A percentile compares a stretch with the other conserved stretches of the same genome.
Evolutionary conservation across 1,140 invertebrate species (phyloP).

Genomic region (Drosophila equinoxialis): DNA sequence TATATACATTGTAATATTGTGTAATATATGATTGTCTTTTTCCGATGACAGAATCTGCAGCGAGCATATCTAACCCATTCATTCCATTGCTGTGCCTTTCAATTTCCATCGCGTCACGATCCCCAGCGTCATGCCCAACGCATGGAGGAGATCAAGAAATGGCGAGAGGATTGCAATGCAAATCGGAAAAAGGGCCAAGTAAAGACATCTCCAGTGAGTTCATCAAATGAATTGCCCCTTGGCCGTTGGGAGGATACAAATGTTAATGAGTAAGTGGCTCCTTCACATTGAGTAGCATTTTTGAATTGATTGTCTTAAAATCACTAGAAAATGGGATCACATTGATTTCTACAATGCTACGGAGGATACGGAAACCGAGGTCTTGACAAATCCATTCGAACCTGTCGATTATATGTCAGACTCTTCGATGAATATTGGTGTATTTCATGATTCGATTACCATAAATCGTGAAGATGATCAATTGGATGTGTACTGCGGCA

Average conservation of each 20-base stretch:
- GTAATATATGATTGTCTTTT: too few species aligned
- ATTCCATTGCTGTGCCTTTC: slow-evolving; percentile 95
- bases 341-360: slow-evolving; percentile 25
- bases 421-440: slow-evolving; percentile 62
- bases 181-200: slow-evolving; percentile 7
- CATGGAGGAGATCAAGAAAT: slow-evolving; percentile 84
- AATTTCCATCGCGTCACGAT: slow-evolving; percentile 90
- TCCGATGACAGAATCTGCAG: slow-evolving; percentile 83
- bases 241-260: background rate
- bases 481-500: slow-evolving; percentile 74
- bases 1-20: background rate
- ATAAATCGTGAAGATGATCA: slow-evolving; percentile 71
- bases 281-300: background rate
- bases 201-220: slow-evolving; percentile 1
- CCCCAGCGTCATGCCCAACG: slow-evolving; percentile 86
- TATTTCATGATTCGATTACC: slow-evolving; percentile 72
- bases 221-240: background rate
- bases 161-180: slow-evolving; percentile 67
- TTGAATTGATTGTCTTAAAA: background rate
- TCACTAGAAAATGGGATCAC: slow-evolving; percentile 9
- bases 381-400: slow-evolving; percentile 18
- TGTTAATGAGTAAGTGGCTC: background rate
- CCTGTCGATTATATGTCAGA: slow-evolving; percentile 65
- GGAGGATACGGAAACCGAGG: background rate
- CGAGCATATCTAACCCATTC: slow-evolving; percentile 90